Percentiles rank a stretch among this genome's conserved stretches.
These are phyloP conservation scores for Acronicta aceris DNA, from an alignment of 2,888 invertebrate species.

Conservation along the genomic window DNA sequence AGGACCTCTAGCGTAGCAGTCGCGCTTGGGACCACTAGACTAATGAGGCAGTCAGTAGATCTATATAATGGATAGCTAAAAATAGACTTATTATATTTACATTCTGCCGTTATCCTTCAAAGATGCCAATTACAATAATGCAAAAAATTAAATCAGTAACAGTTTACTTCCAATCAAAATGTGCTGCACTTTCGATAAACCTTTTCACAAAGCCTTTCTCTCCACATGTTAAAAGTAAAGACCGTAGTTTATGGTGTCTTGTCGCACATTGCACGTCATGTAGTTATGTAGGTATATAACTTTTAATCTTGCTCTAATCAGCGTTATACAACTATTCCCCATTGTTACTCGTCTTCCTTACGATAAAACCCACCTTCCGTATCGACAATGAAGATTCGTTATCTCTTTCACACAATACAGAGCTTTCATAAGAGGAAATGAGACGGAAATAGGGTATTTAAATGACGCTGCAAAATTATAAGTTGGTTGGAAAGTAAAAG, in stretches of 20 bases:
- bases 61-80: too few species aligned
- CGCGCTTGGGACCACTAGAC: too few species aligned
- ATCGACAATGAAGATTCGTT: constrained; percentile 51
- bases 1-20: too few species aligned
- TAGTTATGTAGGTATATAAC: constrained; percentile 14
- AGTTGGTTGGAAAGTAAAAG: constrained; percentile 50
- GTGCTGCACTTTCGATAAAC: constrained; percentile 1
- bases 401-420: constrained; percentile 58
- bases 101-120: too few species aligned
- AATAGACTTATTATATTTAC: too few species aligned
- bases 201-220: constrained; percentile 30
- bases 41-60: too few species aligned
- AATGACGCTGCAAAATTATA: constrained; percentile 52
- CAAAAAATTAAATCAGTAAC: not conserved
- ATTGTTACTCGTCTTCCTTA: constrained; percentile 55
- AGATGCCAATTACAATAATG: too few species aligned
- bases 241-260: constrained; percentile 39
- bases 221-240: constrained; percentile 12
- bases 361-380: constrained; percentile 50
- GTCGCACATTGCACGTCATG: constrained; percentile 24
- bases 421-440: constrained; percentile 55
- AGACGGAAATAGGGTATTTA: constrained; percentile 47
- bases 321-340: constrained; percentile 50
- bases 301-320: constrained; percentile 31
- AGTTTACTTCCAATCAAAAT: not conserved